Conservation (phyloP, 2,888 invertebrate species). For the Hyles lineata region DNA sequence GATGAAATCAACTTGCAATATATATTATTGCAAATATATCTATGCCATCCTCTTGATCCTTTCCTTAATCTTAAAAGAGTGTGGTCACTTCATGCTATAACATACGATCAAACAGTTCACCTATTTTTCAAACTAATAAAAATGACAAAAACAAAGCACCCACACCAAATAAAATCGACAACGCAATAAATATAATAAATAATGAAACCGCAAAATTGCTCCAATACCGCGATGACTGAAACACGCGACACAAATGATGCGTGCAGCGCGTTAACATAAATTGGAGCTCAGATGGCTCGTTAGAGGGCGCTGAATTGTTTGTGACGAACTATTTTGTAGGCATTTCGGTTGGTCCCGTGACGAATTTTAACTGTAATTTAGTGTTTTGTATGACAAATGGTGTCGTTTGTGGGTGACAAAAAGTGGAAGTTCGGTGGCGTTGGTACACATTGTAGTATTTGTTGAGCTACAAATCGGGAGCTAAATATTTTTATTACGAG, state of each 20-base stretch:
- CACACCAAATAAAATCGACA: neutral
- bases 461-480: neutral
- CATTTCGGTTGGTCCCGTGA: slow-evolving; percentile 27
- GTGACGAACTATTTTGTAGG: slow-evolving; percentile 15
- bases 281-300: slow-evolving; percentile 24
- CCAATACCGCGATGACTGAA: slow-evolving; percentile 22
- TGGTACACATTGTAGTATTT: neutral
- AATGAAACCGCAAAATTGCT: slow-evolving; percentile 10
- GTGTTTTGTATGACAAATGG: slow-evolving; percentile 5
- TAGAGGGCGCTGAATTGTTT: slow-evolving; percentile 23
- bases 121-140: neutral
- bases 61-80: too few species aligned
- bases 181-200: neutral
- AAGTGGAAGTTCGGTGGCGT: neutral
- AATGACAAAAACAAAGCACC: neutral
- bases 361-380: slow-evolving; percentile 27
- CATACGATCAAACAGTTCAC: too few species aligned
- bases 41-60: too few species aligned
- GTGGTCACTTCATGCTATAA: too few species aligned
- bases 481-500: too few species aligned
- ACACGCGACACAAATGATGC: slow-evolving; percentile 9
- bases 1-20: too few species aligned
- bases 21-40: too few species aligned
- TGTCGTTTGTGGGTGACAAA: neutral
- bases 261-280: slow-evolving; percentile 7